Conservation (phyloP, 2,888 invertebrate genomes). For the Quadriops clusia region DNA sequence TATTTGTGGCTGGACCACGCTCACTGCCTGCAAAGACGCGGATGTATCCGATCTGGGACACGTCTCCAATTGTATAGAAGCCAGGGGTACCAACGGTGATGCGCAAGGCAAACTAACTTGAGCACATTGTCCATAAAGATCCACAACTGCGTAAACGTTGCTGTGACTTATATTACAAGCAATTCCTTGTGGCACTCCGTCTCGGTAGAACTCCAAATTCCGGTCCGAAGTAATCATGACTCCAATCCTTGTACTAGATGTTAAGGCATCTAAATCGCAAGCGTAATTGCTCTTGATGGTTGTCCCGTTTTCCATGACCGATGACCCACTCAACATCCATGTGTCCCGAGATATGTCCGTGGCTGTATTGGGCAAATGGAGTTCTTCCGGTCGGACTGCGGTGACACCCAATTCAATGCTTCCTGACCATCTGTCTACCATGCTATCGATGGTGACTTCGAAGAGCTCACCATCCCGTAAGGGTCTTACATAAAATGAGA, state of each 20-base stretch:
- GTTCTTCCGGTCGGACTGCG: conserved; percentile 78
- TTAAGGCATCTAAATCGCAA: conserved; percentile 72
- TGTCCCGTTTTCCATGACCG: conserved; percentile 82
- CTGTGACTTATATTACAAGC: conserved; percentile 69
- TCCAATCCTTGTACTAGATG: conserved; percentile 68
- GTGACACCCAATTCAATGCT: conserved; percentile 85
- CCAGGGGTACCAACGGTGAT: conserved; percentile 31
- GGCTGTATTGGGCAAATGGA: conserved; percentile 79
- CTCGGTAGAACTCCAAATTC: conserved; percentile 73
- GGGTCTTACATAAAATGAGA: no score
- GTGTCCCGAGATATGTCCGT: conserved; percentile 86
- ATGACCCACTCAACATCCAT: conserved; percentile 84
- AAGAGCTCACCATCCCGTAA: conserved; percentile 84
- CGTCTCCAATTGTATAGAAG: conserved; percentile 28
- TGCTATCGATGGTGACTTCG: conserved; percentile 78
- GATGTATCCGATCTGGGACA: conserved; percentile 33
- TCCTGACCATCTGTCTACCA: conserved; percentile 89
- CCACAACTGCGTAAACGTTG: conserved; percentile 87
- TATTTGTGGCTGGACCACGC: conserved; percentile 27
- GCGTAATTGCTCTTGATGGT: conserved; percentile 75
- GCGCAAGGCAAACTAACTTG: conserved; percentile 53
- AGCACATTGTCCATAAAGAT: conserved; percentile 89
- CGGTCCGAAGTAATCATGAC: conserved; percentile 81
- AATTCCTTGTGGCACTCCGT: conserved; percentile 67
- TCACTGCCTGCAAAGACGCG: conserved; percentile 30